Conservation (phyloP, 2,888 invertebrate genomes). For the Acleris sparsana region DNA sequence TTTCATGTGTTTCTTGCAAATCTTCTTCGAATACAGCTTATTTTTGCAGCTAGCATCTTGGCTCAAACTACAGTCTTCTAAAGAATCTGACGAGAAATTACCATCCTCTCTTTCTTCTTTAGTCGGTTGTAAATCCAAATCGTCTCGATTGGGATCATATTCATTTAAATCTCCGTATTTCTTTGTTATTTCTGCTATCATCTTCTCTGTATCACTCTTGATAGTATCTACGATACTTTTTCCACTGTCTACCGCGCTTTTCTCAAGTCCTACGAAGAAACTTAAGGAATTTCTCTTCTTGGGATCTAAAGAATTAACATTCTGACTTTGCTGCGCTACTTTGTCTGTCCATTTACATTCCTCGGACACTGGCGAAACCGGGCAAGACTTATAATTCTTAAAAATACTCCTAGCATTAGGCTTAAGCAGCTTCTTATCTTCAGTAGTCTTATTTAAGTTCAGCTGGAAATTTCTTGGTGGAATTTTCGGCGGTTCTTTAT, state of each 20-base stretch:
- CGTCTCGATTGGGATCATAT: conserved; percentile 61
- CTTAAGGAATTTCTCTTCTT: conserved; percentile 85
- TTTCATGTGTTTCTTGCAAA: conserved; percentile 81
- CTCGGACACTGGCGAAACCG: conserved; percentile 92
- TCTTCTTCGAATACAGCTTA: conserved; percentile 78
- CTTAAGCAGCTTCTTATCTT: conserved; percentile 67
- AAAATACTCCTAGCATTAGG: conserved; percentile 81
- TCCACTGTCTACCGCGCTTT: conserved; percentile 69
- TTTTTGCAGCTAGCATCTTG: conserved; percentile 80
- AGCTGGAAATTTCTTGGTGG: conserved; percentile 71
- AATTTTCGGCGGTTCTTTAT: conserved; percentile 58
- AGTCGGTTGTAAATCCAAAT: conserved; percentile 71
- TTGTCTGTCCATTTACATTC: conserved; percentile 87
- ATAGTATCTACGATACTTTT: conserved; percentile 85
- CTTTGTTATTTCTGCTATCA: conserved; percentile 86
- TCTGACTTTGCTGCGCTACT: conserved; percentile 57
- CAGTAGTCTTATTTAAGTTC: conserved; percentile 58
- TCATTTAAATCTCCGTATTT: conserved; percentile 86
- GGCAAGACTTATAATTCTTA: conserved; percentile 89
- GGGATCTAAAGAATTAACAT: conserved; percentile 67
- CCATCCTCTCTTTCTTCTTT: conserved; percentile 84
- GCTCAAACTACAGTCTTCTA: conserved; percentile 87
- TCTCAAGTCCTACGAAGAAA: conserved; percentile 86
- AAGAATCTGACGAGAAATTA: conserved; percentile 90
- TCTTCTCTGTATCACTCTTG: conserved; percentile 85